Evolutionary conservation across 1,140 invertebrate species (phyloP), one percentile per base, ranked within the genome.

Genomic region (Ephestia elutella): DNA sequence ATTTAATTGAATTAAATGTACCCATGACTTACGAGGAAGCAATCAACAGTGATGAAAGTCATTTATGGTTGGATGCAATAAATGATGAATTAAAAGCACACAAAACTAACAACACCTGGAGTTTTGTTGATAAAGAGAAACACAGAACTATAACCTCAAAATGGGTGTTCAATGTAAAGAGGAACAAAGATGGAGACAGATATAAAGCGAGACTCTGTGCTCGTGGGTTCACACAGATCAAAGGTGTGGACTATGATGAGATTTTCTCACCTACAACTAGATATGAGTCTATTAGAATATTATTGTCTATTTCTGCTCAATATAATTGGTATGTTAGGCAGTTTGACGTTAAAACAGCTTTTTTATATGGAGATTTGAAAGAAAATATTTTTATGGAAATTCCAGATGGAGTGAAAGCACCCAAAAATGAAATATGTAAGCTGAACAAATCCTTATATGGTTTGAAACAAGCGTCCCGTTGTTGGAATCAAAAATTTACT

Each of bases 311-410:
- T 57, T 70, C 81, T 51, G 75, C 75, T 8, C 51, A 71, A 57
- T 48, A 85, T 55, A 68, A 81, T 44, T 65, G 77, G 25, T 20
- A 75, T 13, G 65, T 90, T 13, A 35, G 60, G 32, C 82, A 89
- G 54, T 80, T 90, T 56, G 86, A 90, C 72, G 73, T 90, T 2
- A 85, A 78, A 64, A 82, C 82, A 58, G 89, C 89, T 2, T 90
- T 87, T 63, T 54, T 89, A 0, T 62, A 89, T 71, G 82, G 82
- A 11, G 48, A 75, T n/a, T 49, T 87, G 7, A 1, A 17, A 3
- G 62, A 81, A 58, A 62, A 73, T 20, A 75, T 87, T 35, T 87
- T 71, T 62, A 78, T 89, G 63, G 61, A 75, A 50, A 64, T 75
- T 49, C 84, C 86, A 30, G 66, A 70, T 49, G 69, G 69, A 17